Evolutionary conservation across 2,797 vertebrate genomes (phyloP).

Genomic region (Chrysocyon brachyurus): DNA sequence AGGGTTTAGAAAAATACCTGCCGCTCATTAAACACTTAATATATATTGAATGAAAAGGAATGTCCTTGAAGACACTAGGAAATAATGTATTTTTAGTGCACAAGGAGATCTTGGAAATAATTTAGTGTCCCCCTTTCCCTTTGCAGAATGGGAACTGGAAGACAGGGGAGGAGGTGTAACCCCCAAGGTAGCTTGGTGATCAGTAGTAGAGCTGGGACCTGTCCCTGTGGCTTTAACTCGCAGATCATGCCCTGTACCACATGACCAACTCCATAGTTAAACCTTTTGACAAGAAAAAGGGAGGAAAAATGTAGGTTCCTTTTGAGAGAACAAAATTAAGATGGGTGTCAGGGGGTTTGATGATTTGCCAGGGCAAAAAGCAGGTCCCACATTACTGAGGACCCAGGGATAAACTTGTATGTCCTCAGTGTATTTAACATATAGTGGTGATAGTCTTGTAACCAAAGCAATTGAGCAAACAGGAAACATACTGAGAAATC

Average conservation of each 20-base stretch:
- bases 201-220: too few species aligned
- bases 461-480: constrained; percentile 72
- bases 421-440: constrained; percentile 76
- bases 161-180: background rate
- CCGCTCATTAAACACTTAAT: background rate
- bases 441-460: constrained; percentile 55
- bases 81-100: background rate
- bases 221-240: background rate
- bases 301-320: background rate
- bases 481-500: constrained; percentile 81
- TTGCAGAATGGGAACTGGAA: background rate
- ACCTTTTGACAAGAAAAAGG: background rate
- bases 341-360: background rate
- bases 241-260: background rate
- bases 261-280: background rate
- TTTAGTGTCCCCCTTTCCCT: background rate
- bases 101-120: background rate
- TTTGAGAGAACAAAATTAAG: constrained; percentile 39
- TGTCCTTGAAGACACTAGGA: background rate
- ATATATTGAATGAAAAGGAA: background rate
- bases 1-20: background rate
- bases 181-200: background rate
- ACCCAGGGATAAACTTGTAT: constrained; percentile 56
- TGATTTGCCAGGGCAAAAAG: constrained; percentile 55
- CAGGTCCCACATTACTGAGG: background rate